These are phyloP conservation scores for Ciconia nigra DNA, from an alignment of 2,797 vertebrate species.

Conservation along the genomic window DNA sequence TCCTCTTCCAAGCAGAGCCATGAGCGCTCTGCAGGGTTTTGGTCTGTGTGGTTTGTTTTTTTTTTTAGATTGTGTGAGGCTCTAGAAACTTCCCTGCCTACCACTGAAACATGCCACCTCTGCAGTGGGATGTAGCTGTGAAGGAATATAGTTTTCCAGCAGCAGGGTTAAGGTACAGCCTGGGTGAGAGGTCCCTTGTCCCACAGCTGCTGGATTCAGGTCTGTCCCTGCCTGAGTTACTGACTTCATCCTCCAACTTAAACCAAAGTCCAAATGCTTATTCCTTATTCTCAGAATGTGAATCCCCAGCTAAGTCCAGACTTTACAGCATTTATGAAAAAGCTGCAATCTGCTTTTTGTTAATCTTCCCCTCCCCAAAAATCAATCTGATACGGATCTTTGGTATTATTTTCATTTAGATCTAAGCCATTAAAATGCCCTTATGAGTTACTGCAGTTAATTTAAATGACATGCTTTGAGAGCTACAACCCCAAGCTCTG, in stretches of 20 bases:
- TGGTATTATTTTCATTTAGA: conserved; percentile 57
- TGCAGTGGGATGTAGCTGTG: not conserved
- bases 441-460: conserved; percentile 60
- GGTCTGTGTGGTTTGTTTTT: too few relatives aligned
- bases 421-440: conserved; percentile 57
- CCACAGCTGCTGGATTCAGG: not conserved
- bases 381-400: conserved; percentile 16
- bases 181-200: not conserved
- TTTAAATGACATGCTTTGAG: conserved; percentile 25
- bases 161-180: not conserved
- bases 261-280: not conserved
- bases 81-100: not conserved
- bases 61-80: not conserved
- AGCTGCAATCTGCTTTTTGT: not conserved
- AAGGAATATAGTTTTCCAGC: not conserved
- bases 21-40: not conserved
- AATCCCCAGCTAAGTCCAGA: not conserved
- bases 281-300: not conserved
- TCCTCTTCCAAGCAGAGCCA: not conserved
- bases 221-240: not conserved
- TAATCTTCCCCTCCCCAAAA: conserved; percentile 16
- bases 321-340: not conserved
- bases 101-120: not conserved
- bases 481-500: conserved; percentile 47
- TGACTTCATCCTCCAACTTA: not conserved